Conservation (phyloP, 2,113 vertebrate genomes). For the Istiophorus platypterus region DNA sequence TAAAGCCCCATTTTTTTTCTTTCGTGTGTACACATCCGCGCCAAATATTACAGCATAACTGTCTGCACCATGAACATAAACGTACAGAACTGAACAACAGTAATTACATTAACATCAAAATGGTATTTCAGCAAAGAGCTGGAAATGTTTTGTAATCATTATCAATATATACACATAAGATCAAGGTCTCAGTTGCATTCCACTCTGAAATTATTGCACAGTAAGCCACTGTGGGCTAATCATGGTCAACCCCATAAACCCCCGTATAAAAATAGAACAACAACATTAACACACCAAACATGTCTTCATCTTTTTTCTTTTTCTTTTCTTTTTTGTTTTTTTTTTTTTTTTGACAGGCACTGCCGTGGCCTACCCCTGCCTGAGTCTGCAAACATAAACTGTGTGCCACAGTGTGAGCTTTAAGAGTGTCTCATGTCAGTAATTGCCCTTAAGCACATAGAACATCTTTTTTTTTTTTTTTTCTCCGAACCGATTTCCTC, state of each 20-base stretch:
- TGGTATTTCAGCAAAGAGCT: constrained; percentile 80
- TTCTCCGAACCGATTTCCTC: constrained; percentile 61
- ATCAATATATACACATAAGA: constrained; percentile 85
- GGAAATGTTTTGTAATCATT: constrained; percentile 78
- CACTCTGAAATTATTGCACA: constrained; percentile 95
- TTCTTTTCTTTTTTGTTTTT: constrained; percentile 63
- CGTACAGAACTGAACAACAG: constrained; percentile 58
- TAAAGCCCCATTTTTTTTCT: constrained; percentile 84
- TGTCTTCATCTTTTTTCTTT: constrained; percentile 75
- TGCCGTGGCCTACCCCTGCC: constrained; percentile 67
- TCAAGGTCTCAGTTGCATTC: constrained; percentile 84
- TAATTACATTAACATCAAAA: constrained; percentile 72
- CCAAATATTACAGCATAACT: constrained; percentile 88
- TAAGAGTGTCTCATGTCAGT: constrained; percentile 66
- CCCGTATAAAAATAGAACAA: constrained; percentile 91
- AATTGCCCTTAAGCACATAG: constrained; percentile 49
- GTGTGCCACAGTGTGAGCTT: constrained; percentile 69
- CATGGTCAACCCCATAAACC: constrained; percentile 87
- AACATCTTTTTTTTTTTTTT: no score
- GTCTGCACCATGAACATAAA: constrained; percentile 81
- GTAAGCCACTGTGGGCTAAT: constrained; percentile 90
- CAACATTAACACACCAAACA: constrained; percentile 89
- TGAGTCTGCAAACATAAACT: constrained; percentile 71
- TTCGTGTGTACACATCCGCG: constrained; percentile 88
- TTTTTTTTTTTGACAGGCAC: constrained; percentile 79